A percentile compares a stretch with the other conserved stretches of the same genome.
Conservation (phyloP, 2,888 invertebrate genomes). For the Pachliopta kotzebuea region DNA sequence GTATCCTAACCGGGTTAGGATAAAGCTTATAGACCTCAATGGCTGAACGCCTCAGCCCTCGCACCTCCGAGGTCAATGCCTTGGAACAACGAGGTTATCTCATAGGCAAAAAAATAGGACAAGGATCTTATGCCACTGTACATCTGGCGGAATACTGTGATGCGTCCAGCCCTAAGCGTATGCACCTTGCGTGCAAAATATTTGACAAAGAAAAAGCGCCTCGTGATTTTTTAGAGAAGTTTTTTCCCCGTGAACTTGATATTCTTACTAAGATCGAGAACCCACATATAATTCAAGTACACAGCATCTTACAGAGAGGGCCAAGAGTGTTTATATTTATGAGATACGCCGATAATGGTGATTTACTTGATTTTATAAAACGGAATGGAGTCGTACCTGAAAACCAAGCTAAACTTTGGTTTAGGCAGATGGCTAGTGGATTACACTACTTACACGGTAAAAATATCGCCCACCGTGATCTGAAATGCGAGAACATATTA, state of each 20-base stretch:
- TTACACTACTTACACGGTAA: conserved; percentile 91
- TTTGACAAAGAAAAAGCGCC: conserved; percentile 95
- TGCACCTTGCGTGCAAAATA: conserved; percentile 93
- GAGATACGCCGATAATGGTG: conserved; percentile 95
- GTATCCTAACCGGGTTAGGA: conserved; percentile 79
- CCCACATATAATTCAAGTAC: conserved; percentile 94
- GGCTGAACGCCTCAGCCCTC: conserved; percentile 87
- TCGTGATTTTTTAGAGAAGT: conserved; percentile 93
- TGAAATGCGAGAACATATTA: conserved; percentile 96
- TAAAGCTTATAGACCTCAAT: conserved; percentile 81
- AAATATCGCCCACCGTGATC: conserved; percentile 93
- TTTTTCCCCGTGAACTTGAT: conserved; percentile 95
- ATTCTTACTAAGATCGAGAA: conserved; percentile 94
- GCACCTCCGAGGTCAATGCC: conserved; percentile 91
- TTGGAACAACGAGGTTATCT: conserved; percentile 91
- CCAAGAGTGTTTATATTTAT: conserved; percentile 94
- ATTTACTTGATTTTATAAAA: conserved; percentile 91
- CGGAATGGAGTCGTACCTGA: conserved; percentile 88
- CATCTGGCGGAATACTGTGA: conserved; percentile 92
- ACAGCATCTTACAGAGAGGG: conserved; percentile 91
- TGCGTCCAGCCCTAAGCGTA: conserved; percentile 84
- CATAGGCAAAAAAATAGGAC: conserved; percentile 93
- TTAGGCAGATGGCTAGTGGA: conserved; percentile 91
- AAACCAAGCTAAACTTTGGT: conserved; percentile 90
- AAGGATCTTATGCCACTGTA: conserved; percentile 95